Evolutionary conservation across 2,797 vertebrate species (phyloP).

Genomic region (Allobates femoralis): DNA sequence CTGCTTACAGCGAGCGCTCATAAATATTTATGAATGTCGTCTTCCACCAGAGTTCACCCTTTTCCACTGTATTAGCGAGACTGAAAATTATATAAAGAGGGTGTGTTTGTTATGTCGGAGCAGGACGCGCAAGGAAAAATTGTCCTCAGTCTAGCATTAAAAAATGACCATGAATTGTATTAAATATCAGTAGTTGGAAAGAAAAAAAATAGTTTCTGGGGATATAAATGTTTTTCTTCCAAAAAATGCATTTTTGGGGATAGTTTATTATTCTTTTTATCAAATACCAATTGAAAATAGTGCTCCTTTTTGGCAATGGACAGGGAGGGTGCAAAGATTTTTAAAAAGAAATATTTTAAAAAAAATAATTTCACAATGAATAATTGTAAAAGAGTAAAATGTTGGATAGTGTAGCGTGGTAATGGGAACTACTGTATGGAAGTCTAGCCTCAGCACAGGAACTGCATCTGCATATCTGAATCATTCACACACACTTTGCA

Average conservation of each 20-base stretch:
- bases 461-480: conserved; percentile 21
- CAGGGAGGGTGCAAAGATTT: not conserved
- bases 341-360: not conserved
- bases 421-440: conserved; percentile 6
- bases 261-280: too few species aligned
- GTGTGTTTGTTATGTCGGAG: not conserved
- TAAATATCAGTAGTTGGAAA: not conserved
- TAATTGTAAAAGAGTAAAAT: not conserved
- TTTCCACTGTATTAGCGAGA: conserved; percentile 42
- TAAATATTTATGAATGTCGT: conserved; percentile 52
- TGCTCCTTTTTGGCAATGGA: too few species aligned
- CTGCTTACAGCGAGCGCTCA: conserved; percentile 13
- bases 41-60: conserved; percentile 36
- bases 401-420: not conserved
- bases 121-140: not conserved
- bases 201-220: not conserved
- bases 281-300: not conserved
- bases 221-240: not conserved
- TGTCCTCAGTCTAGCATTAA: not conserved
- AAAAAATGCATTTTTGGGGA: not conserved
- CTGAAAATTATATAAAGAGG: conserved; percentile 48
- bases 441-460: conserved; percentile 28
- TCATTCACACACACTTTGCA: conserved; percentile 37
- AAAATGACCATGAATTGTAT: conserved; percentile 31
- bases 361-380: not conserved